Evolutionary conservation across 2,797 vertebrate genomes (phyloP), one percentile per base, ranked within the genome.

Genomic region (Pipistrellus kuhlii): DNA sequence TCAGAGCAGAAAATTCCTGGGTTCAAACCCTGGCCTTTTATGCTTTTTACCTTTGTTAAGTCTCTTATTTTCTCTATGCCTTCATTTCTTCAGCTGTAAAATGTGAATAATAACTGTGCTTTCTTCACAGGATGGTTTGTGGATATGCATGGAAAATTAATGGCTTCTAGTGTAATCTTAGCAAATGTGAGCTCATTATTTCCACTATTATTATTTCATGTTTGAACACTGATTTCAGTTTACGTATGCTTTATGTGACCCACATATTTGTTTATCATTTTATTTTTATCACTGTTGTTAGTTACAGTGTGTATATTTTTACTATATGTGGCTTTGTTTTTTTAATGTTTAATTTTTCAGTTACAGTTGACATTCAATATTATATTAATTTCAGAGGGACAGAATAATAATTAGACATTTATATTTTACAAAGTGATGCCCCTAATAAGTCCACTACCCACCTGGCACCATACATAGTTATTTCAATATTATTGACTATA

Each of bases 51-150:
- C 55, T 62, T 76, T 1, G 0, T 32, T 10, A 38, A 27, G 3
- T 73, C 18, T 86, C 8, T 68, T 66, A 78, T 41, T 0, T 5
- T 62, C 3, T 76, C 25, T 75, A 20, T 53, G 4, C 21, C 27
- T 83, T 71, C 20, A 9, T 95, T 94, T 59, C 41, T 27, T 89
- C 35, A 62, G 64, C 55, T 84, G 21, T 77, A 76, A 91, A 92
- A 68, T 72, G 20, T 2, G 11, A 93, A 30, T 13, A n/a, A 18
- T 30, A 69, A 62, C 0, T 35, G 3, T 44, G 18, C n/a, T 71
- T 77, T 88, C 23, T 72, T 55, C 21, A 15, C 0, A 66, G 17
- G 9, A 23, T 23, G 46, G 9, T 69, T 62, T 85, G 46, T 30
- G 9, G 44, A 71, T 27, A 62, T 62, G 3, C 2, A 25, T 59